These are phyloP conservation scores for Phrynocephalus guinanensis DNA, from an alignment of 2,797 vertebrate species.

Conservation along the genomic window DNA sequence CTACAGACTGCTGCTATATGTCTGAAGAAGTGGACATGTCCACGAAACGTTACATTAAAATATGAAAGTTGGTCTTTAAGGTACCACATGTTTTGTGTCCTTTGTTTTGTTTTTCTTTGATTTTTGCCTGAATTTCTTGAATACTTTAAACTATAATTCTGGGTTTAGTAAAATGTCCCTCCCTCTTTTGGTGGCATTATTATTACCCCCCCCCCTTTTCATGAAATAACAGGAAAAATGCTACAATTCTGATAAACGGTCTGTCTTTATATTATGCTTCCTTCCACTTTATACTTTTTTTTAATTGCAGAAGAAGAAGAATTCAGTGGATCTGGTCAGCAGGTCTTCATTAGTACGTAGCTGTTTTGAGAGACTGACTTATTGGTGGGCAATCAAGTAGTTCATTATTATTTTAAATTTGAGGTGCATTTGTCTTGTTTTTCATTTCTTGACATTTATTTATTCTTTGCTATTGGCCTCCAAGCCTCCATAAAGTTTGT, in stretches of 20 bases:
- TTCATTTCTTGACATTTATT: background rate
- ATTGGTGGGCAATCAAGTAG: slow-evolving; percentile 20
- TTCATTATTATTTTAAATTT: slow-evolving; percentile 18
- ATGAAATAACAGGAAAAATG: slow-evolving; percentile 9
- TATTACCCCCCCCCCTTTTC: background rate
- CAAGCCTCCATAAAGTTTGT: background rate
- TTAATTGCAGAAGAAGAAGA: slow-evolving; percentile 87
- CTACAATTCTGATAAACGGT: slow-evolving; percentile 7
- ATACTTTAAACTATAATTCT: background rate
- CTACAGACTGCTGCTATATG: no score
- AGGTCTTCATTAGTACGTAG: slow-evolving; percentile 79
- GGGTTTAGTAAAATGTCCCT: background rate
- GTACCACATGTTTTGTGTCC: no score
- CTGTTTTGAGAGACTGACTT: slow-evolving; percentile 53
- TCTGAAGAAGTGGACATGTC: no score
- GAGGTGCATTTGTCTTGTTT: background rate
- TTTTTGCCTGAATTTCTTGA: no score
- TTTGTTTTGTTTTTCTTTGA: no score
- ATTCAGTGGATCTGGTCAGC: slow-evolving; percentile 81
- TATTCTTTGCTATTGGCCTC: slow-evolving; percentile 18
- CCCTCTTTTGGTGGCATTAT: background rate
- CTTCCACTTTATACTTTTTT: slow-evolving; percentile 41
- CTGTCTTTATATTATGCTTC: slow-evolving; percentile 24
- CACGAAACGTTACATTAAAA: no score
- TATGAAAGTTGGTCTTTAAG: no score